A percentile compares a stretch with the other conserved stretches of the same genome.
phyloP scores from a whole-genome alignment of 2,888 invertebrate species.

The Nomada ruficornis region DNA sequence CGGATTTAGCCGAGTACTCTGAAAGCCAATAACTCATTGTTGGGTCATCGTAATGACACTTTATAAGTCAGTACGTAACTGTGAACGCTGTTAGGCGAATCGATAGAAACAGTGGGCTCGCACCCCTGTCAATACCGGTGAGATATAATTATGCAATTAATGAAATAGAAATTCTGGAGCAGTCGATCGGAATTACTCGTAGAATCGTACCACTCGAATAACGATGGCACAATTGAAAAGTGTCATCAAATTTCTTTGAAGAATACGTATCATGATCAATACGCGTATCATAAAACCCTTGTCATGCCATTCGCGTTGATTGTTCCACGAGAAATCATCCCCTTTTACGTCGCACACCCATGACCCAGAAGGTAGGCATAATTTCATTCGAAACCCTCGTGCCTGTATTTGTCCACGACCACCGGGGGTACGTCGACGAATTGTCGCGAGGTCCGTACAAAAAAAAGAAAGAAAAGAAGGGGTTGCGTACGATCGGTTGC shows the following conservation, averaged over 20 bases:
- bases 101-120: conserved; percentile 31
- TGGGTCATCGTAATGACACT: conserved; percentile 80
- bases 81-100: conserved; percentile 58
- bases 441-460: neutral
- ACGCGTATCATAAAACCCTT: too few relatives aligned
- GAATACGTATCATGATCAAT: too few relatives aligned
- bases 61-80: conserved; percentile 71
- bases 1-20: conserved; percentile 78
- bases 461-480: neutral
- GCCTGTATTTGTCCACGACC: too few relatives aligned
- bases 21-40: conserved; percentile 82
- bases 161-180: neutral
- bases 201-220: too few relatives aligned
- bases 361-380: too few relatives aligned
- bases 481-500: conserved; percentile 11
- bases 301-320: too few relatives aligned
- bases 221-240: too few relatives aligned
- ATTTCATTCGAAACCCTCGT: too few relatives aligned
- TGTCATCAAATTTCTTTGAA: too few relatives aligned
- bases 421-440: neutral
- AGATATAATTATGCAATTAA: neutral
- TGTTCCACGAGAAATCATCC: too few relatives aligned
- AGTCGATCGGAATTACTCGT: too few relatives aligned
- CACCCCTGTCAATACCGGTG: neutral
- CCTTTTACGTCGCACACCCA: too few relatives aligned